phyloP scores from a whole-genome alignment of 2,888 invertebrate species.

The Lamellibrachia satsuma region DNA sequence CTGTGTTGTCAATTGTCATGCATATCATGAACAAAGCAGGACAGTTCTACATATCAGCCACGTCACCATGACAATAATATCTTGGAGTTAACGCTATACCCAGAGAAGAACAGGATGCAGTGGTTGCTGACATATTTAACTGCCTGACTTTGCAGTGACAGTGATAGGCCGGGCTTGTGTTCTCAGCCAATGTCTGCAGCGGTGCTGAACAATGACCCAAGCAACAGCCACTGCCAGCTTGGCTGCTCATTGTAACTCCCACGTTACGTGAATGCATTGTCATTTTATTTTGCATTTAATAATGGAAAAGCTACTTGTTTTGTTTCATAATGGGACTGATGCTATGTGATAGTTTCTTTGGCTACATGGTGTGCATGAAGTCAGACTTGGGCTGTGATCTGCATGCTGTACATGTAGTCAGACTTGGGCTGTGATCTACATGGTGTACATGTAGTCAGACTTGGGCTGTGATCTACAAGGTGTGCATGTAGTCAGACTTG shows the following conservation, averaged over 20 bases:
- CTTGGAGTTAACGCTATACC: background rate
- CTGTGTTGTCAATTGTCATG: background rate
- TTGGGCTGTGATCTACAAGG: background rate
- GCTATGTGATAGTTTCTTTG: background rate
- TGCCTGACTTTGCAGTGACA: background rate
- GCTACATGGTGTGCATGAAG: background rate
- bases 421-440: background rate
- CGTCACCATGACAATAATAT: background rate
- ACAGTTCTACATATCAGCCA: background rate
- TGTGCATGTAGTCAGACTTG: background rate
- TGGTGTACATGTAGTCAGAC: background rate
- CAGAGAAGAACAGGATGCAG: background rate
- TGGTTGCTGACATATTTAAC: background rate
- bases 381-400: too few relatives aligned
- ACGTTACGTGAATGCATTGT: background rate
- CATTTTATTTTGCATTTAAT: conserved; percentile 3
- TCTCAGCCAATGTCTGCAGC: background rate
- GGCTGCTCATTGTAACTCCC: background rate
- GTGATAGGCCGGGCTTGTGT: background rate
- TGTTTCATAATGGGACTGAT: background rate
- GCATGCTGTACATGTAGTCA: background rate
- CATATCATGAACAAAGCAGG: background rate
- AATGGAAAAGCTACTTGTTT: background rate
- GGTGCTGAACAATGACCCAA: background rate
- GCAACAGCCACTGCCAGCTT: background rate